These are phyloP conservation scores for Willisornis vidua DNA, from an alignment of 2,113 vertebrate species.

Conservation along the genomic window DNA sequence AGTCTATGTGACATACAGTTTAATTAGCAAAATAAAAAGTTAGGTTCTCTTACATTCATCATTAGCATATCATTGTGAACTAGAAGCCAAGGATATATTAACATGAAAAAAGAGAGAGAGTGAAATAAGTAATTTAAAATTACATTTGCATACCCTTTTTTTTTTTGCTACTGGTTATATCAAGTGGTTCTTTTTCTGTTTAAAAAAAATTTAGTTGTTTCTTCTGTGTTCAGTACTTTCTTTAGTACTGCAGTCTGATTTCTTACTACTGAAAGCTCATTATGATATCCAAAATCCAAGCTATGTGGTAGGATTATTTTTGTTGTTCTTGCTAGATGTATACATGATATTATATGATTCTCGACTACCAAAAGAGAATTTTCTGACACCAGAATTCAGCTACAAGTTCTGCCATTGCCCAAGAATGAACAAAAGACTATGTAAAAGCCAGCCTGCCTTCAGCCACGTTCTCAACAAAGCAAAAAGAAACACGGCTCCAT, in stretches of 20 bases:
- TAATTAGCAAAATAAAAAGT: constrained; percentile 32
- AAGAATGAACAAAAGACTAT: constrained; percentile 1
- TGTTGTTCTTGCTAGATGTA: background rate
- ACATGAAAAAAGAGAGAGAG: background rate
- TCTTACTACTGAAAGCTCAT: background rate
- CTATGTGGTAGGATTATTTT: background rate
- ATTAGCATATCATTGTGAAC: constrained; percentile 13
- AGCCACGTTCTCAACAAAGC: background rate
- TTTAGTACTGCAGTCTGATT: background rate
- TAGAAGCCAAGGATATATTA: background rate
- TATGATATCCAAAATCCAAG: background rate
- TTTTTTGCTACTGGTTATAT: background rate
- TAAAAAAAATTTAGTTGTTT: background rate
- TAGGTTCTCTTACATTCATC: constrained; percentile 30
- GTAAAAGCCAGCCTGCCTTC: background rate
- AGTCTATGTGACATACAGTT: constrained; percentile 30
- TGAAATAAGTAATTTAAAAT: constrained; percentile 31
- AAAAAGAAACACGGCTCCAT: background rate
- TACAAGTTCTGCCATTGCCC: background rate
- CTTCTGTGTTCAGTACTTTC: background rate
- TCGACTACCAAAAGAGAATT: background rate
- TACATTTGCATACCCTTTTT: background rate
- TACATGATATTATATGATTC: background rate
- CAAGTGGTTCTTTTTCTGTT: background rate
- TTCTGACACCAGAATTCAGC: constrained; percentile 8